These are phyloP conservation scores for human DNA, from an alignment of 2,113 vertebrate species.

Conservation along the genomic window DNA sequence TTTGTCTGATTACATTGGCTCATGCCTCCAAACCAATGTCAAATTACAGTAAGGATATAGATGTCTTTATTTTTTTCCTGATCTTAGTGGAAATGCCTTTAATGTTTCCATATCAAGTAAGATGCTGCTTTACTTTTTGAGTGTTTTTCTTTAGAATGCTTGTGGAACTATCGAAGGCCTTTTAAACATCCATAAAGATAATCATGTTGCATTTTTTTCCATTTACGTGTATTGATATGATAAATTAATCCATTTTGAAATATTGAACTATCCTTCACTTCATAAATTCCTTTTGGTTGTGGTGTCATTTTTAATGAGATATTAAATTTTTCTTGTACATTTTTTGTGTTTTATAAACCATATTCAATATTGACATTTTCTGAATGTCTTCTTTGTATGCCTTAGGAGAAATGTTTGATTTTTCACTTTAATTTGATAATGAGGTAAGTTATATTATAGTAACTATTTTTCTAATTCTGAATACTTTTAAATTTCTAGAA, in stretches of 20 bases:
- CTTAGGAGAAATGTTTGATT: background rate
- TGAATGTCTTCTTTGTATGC: background rate
- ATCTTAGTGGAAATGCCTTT: background rate
- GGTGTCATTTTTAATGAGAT: background rate
- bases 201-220: background rate
- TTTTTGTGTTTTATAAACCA: background rate
- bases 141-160: background rate
- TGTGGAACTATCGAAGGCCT: background rate
- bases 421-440: background rate
- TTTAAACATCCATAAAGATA: background rate
- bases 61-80: background rate
- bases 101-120: background rate
- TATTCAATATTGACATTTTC: background rate
- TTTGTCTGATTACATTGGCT: background rate
- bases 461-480: background rate
- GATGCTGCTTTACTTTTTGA: background rate
- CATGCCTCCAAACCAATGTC: background rate
- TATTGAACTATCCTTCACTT: background rate
- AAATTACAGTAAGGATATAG: background rate
- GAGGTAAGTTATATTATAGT: background rate
- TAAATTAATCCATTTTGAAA: background rate
- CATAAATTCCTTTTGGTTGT: background rate
- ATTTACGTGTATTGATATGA: background rate
- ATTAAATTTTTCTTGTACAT: background rate
- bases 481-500: background rate